These are phyloP conservation scores for Siniperca chuatsi DNA, from an alignment of 2,113 vertebrate genomes.

Conservation along the genomic window DNA sequence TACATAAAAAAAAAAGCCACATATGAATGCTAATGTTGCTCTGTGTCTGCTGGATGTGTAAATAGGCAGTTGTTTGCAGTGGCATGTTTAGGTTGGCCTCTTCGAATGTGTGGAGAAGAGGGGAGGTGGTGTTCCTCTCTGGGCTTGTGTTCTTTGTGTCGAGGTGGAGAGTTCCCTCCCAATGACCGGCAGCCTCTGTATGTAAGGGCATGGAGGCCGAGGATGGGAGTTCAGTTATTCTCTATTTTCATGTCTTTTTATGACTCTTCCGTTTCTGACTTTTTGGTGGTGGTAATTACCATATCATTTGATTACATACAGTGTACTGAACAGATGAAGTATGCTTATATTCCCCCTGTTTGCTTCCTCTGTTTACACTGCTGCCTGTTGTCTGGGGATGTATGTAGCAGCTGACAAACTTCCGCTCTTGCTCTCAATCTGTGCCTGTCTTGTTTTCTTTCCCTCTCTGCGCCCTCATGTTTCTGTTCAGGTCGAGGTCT, in stretches of 20 bases:
- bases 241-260: not conserved
- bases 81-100: conserved; percentile 8
- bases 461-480: conserved; percentile 18
- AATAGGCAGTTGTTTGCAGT: not conserved
- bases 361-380: not conserved
- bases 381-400: conserved; percentile 48
- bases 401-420: conserved; percentile 35
- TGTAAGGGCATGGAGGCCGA: conserved; percentile 8
- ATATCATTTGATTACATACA: not conserved
- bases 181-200: not conserved
- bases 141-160: conserved; percentile 6
- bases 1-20: not conserved
- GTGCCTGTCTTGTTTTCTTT: conserved; percentile 25
- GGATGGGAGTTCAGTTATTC: not conserved
- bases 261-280: not conserved
- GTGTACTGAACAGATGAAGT: not conserved
- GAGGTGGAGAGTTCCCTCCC: not conserved
- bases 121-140: not conserved
- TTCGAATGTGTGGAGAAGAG: not conserved
- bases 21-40: not conserved
- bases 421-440: not conserved
- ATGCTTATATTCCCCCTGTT: not conserved
- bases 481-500: conserved; percentile 59
- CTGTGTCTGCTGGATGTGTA: not conserved
- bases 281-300: not conserved